Percentiles rank a stretch among this genome's conserved stretches.
Evolutionary conservation across 1,140 invertebrate genomes (phyloP).

Genomic region (Drosophila saltans): DNA sequence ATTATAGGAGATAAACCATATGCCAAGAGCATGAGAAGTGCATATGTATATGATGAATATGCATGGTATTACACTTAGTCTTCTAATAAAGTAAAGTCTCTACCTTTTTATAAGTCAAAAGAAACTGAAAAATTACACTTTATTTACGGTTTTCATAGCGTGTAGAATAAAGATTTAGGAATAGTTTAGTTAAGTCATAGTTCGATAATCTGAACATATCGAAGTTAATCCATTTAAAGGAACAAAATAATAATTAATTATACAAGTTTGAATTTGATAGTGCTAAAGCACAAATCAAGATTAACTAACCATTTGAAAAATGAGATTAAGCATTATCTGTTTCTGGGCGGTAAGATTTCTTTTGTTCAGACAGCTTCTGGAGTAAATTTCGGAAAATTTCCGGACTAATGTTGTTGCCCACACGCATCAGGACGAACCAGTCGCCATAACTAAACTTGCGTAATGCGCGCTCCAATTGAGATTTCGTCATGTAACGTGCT

Average conservation of each 20-base stretch:
- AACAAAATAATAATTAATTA: background rate
- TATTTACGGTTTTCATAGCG: background rate
- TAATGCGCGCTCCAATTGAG: slow-evolving; percentile 38
- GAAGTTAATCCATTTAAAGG: slow-evolving; percentile 1
- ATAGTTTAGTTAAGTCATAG: slow-evolving; percentile 14
- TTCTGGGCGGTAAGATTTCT: slow-evolving; percentile 9
- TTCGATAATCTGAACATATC: slow-evolving; percentile 59
- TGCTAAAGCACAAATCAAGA: background rate
- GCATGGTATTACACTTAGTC: no score
- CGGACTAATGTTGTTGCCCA: slow-evolving; percentile 88
- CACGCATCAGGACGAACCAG: slow-evolving; percentile 88
- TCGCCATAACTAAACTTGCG: slow-evolving; percentile 85
- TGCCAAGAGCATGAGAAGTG: no score
- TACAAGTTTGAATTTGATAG: background rate
- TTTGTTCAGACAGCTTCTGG: slow-evolving; percentile 80
- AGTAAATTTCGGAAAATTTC: slow-evolving; percentile 85
- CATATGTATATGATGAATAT: no score
- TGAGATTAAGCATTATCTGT: slow-evolving; percentile 32
- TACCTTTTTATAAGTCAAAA: background rate
- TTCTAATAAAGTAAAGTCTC: no score
- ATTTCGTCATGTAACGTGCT: slow-evolving; percentile 55
- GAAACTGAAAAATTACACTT: slow-evolving; percentile 2
- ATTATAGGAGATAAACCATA: no score
- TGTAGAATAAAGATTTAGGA: background rate
- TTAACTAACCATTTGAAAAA: background rate